These are phyloP conservation scores for Yponomeuta sedellus DNA, from an alignment of 2,888 invertebrate genomes.

Conservation along the genomic window DNA sequence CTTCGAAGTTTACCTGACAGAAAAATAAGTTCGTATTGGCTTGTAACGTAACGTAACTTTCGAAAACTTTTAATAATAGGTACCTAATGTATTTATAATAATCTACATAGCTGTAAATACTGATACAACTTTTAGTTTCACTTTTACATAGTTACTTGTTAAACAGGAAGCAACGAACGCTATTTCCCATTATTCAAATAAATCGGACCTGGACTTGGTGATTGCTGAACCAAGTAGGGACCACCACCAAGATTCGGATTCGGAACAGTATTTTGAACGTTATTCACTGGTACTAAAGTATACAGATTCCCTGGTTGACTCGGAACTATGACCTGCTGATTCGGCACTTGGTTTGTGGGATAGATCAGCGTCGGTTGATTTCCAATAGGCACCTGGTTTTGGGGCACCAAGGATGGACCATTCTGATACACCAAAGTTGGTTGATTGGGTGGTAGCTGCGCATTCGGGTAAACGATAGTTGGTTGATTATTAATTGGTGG, in stretches of 20 bases:
- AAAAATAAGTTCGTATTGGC: no score
- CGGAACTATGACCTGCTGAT: neutral
- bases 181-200: conserved; percentile 15
- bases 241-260: conserved; percentile 17
- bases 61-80: no score
- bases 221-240: conserved; percentile 28
- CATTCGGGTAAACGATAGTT: neutral
- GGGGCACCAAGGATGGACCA: neutral
- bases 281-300: conserved; percentile 33
- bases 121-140: no score
- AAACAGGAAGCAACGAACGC: neutral
- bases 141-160: no score
- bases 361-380: conserved; percentile 19
- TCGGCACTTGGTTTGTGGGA: neutral
- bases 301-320: conserved; percentile 25
- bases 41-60: no score
- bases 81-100: no score
- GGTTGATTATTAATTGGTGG: neutral
- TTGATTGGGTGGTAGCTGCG: neutral
- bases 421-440: neutral
- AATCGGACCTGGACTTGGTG: conserved; percentile 21
- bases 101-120: no score
- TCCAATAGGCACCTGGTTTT: conserved; percentile 19
- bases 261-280: conserved; percentile 24
- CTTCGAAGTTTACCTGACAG: no score